Base-by-base conservation (phyloP, 2,113 vertebrate species). In the Gallinago paraguaiae region DNA sequence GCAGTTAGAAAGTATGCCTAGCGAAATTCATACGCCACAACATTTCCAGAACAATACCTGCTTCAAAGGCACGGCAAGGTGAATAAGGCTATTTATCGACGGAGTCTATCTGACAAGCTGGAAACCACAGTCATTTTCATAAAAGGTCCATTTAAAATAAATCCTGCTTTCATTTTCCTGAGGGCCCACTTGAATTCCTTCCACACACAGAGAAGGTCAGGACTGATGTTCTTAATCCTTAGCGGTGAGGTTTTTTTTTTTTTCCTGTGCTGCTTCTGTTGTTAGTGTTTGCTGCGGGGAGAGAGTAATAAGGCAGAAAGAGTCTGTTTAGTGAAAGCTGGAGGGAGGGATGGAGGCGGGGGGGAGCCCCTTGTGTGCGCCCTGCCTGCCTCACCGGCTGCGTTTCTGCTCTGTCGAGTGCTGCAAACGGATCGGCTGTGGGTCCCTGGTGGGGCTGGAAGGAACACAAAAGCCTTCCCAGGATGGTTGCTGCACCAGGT, bases 131-230 rank as follows among this genome's bases (percentile, higher is more conserved):
- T 89, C 64, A 89, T 97, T 97, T 97, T 95, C 92, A 93, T 96
- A 94, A 96, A 97, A 97, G 78, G 81, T 82, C 90, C 79, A 94
- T 97, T 97, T 96, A 93, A 94, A 97, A 97, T 91, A 95, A 97
- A 95, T 95, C 94, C 81, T 92, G 63, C 90, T 94, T 95, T 96
- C 88, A 79, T 88, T 97, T 96, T 96, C 96, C 93, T 95, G 87
- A 95, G 96, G 96, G 93, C 87, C 65, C 82, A 79, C 93, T 96
- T 92, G 86, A 97, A 95, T 97, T 96, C 91, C 75, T 91, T 93
- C 53, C 78, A 88, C 75, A 63, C 0, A 81, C 77, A 88, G 88
- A 84, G 90, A 83, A 95, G 97, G 93, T 97, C 95, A 94, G 74
- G 78, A 71, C 88, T 94, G 94, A 97, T 96, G 91, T 93, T 95